Base-by-base conservation (phyloP, 2,797 vertebrate genomes). In the Hybognathus amarus region DNA sequence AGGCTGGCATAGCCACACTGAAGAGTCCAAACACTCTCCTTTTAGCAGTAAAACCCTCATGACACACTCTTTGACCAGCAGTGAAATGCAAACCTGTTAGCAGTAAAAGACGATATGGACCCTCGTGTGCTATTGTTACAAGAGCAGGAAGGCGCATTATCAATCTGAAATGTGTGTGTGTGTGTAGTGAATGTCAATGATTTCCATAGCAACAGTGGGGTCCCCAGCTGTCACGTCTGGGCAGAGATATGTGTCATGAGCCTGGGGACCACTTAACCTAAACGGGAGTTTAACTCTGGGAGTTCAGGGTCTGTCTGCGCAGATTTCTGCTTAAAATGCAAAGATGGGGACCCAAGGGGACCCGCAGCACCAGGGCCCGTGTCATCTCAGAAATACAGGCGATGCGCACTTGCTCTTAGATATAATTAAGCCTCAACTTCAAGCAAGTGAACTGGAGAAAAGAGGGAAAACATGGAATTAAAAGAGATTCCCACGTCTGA, bases 211-310 rank as follows among this genome's bases (percentile, higher is more conserved):
- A 94, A 94, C 94, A 94, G 93, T 92, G 91, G 91, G 93, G 93
- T 95, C 93, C 93, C 93, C 95, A 95, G 95, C 95, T 95, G 95
- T 95, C 94, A 94, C 91, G 92, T 94, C 93, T 93, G 91, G 92
- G 92, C 90, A 92, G 91, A 93, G 93, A 93, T 93, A 92, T 93
- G 93, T 94, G 94, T 92, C 90, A 89, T 93, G 93, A 94, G 94
- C 94, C 92, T 86, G 89, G 94, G 94, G 94, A 94, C 94, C 94
- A 95, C 94, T 96, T 95, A 96, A 95, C 94, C 95, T 92, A 92
- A 89, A 92, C 91, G 91, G 89, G 93, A 93, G 92, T 94, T 94
- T 93, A 95, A 93, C 93, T 94, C 89, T 91, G 94, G 92, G 93
- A 94, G 94, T 95, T 93, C 93, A 94, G 94, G 93, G 91, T 92